A percentile compares a stretch with the other conserved stretches of the same genome.
Conservation (phyloP, 2,113 vertebrate genomes). For the Leptobrachium leishanense region DNA sequence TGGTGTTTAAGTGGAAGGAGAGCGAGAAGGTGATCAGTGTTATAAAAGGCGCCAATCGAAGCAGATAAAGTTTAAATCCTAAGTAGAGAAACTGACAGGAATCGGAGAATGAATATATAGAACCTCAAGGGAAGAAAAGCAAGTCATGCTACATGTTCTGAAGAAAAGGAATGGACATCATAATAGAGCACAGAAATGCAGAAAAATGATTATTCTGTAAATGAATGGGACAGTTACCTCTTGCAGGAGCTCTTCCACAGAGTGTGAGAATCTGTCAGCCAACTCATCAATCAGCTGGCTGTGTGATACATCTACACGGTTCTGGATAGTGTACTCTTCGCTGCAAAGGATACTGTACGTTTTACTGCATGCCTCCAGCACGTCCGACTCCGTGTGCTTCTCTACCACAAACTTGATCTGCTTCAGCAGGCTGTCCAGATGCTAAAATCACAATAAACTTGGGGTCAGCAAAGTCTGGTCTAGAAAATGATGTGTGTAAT, state of each 20-base stretch:
- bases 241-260: conserved; percentile 93
- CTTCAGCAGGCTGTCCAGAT: conserved; percentile 93
- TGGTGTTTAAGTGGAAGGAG: too few relatives aligned
- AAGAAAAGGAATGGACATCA: too few relatives aligned
- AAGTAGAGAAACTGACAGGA: too few relatives aligned
- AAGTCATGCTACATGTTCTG: too few relatives aligned
- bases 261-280: conserved; percentile 90
- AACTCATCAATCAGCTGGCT: conserved; percentile 97
- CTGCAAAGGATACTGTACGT: conserved; percentile 98
- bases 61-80: too few relatives aligned
- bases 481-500: too few relatives aligned
- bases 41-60: too few relatives aligned
- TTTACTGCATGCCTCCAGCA: conserved; percentile 97
- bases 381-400: conserved; percentile 93
- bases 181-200: too few relatives aligned
- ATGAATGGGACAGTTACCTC: conserved; percentile 71
- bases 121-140: too few relatives aligned
- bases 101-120: too few relatives aligned
- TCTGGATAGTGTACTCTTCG: conserved; percentile 98
- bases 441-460: conserved; percentile 64
- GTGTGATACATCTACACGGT: conserved; percentile 95
- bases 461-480: neutral
- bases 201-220: too few relatives aligned
- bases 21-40: too few relatives aligned
- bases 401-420: conserved; percentile 98